Evolutionary conservation across 2,888 invertebrate genomes (phyloP), one percentile per base, ranked within the genome.

Genomic region (Meiosimyza decipiens): DNA sequence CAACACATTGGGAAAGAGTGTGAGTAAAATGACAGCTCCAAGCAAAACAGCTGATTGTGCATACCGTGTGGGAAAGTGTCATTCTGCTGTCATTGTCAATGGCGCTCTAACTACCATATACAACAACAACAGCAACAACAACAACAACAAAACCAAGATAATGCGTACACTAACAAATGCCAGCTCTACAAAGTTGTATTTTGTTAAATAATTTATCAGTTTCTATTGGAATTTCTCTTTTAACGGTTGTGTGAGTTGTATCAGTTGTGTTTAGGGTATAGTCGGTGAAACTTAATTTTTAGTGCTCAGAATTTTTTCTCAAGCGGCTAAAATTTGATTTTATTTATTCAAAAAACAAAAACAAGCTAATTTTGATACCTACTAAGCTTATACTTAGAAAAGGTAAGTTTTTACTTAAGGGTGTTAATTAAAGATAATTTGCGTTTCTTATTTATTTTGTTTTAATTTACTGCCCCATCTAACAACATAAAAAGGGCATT

Each of bases 201-300:
- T 50, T 57, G 59, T 49, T 52, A 49, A 52, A 16, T 7, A 33
- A 2, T 40, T 63, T 18, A 67, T 66, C 65, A 75, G 75, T 75
- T 65, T 71, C 72, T 74, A 66, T 52, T 54, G 47, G 71, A 73
- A 66, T 74, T 74, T 64, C 74, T 69, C 55, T 50, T 62, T 51
- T 18, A 59, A 6, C 66, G 71, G 74, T 74, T 68, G 73, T 73
- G 69, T 49, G n/a, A n/a, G n/a, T n/a, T n/a, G n/a, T n/a, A n/a
- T n/a, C n/a, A n/a, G n/a, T n/a, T n/a, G 73, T 73, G 69, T 49
- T 71, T 52, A 15, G 64, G 6, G 64, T 47, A 18, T 1, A 18
- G 55, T 55, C 11, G 55, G 13, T 55, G 3, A 22, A 55, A 55
- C n/a, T 55, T 7, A 18, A 55, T 18, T 55, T 55, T 55, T 16